Evolutionary conservation across 2,888 invertebrate genomes (phyloP).

Genomic region (Tenthredo scrophulariae): DNA sequence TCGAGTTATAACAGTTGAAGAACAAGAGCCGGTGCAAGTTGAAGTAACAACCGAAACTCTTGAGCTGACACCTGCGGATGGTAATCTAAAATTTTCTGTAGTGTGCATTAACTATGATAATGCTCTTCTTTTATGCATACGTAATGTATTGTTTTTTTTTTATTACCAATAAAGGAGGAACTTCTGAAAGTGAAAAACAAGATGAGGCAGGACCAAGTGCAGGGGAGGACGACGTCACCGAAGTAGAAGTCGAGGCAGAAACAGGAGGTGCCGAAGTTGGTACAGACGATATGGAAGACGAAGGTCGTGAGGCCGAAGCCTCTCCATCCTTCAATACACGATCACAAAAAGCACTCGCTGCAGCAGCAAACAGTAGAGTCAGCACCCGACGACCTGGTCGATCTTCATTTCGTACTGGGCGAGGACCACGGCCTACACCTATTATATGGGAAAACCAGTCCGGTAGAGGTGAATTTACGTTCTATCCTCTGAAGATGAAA

Average conservation of each 20-base stretch:
- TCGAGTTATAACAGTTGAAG: conserved; percentile 65
- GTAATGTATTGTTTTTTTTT: conserved; percentile 6
- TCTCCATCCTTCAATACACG: conserved; percentile 82
- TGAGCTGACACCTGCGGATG: conserved; percentile 69
- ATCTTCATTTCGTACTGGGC: conserved; percentile 73
- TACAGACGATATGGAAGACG: conserved; percentile 80
- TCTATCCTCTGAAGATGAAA: background rate
- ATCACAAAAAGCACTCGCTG: conserved; percentile 64
- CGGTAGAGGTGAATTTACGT: conserved; percentile 62
- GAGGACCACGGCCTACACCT: conserved; percentile 81
- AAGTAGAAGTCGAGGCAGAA: conserved; percentile 68
- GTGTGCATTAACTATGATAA: background rate
- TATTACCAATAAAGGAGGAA: conserved; percentile 78
- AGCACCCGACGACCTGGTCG: conserved; percentile 72
- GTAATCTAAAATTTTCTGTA: conserved; percentile 58
- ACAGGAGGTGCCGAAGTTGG: conserved; percentile 77
- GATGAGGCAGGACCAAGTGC: conserved; percentile 69
- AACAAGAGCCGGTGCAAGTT: conserved; percentile 68
- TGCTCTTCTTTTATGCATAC: background rate
- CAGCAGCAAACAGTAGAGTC: conserved; percentile 62
- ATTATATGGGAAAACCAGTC: conserved; percentile 82
- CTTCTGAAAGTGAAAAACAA: conserved; percentile 83
- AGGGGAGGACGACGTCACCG: conserved; percentile 69
- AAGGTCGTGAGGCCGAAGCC: conserved; percentile 92
- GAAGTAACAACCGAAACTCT: conserved; percentile 71